These are phyloP conservation scores for Philonicus albiceps DNA, from an alignment of 2,888 invertebrate genomes.

Conservation along the genomic window DNA sequence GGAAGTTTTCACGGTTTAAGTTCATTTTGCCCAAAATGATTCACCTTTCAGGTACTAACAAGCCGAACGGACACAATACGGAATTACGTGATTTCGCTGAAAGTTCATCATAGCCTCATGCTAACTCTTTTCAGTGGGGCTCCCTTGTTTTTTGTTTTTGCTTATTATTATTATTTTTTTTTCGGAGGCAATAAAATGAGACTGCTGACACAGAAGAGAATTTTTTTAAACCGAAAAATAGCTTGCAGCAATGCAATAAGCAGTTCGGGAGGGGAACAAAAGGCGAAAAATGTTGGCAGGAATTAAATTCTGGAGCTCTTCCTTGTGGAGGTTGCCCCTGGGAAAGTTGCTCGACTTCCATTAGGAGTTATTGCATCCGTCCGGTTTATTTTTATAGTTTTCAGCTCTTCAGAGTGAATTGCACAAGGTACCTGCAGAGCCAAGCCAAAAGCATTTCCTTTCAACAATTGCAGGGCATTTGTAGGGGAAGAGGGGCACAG, in stretches of 20 bases:
- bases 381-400: neutral
- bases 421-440: neutral
- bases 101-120: neutral
- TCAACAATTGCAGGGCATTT: neutral
- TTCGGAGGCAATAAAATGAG: neutral
- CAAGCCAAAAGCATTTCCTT: neutral
- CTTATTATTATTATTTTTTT: too few species aligned
- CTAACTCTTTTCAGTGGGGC: neutral
- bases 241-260: neutral
- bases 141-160: neutral
- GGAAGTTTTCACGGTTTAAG: neutral
- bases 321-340: neutral
- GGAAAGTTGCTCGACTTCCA: neutral
- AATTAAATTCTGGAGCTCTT: neutral
- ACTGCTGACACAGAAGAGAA: neutral
- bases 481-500: neutral
- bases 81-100: neutral
- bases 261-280: neutral
- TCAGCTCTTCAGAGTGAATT: neutral
- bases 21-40: neutral
- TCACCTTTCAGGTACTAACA: neutral
- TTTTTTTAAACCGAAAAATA: neutral
- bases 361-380: neutral
- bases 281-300: neutral
- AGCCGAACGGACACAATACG: neutral